Percentiles rank a stretch among this genome's conserved stretches.
phyloP scores from a whole-genome alignment of 2,113 vertebrate species.

The Megaleporinus macrocephalus region DNA sequence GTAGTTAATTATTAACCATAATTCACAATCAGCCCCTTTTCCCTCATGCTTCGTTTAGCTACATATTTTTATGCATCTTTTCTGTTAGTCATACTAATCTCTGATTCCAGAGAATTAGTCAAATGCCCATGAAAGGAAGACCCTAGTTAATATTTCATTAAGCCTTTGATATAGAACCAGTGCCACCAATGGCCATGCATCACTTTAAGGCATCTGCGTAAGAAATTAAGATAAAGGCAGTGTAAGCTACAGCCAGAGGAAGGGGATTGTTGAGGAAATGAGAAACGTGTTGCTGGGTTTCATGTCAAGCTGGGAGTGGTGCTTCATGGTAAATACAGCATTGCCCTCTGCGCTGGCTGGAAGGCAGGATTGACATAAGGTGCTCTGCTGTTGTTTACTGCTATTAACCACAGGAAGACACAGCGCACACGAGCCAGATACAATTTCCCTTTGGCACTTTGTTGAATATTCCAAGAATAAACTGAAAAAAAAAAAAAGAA shows the following conservation, averaged over 20 bases:
- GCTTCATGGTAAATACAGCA: constrained; percentile 4
- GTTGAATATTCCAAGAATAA: background rate
- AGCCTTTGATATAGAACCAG: constrained; percentile 43
- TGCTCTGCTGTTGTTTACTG: background rate
- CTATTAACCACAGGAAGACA: constrained; percentile 18
- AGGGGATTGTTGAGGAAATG: background rate
- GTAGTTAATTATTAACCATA: background rate
- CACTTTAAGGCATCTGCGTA: background rate
- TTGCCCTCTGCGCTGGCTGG: background rate
- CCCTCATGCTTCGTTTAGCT: constrained; percentile 38
- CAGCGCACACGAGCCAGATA: background rate
- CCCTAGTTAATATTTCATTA: constrained; percentile 54
- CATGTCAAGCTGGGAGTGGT: background rate
- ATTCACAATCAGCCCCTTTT: constrained; percentile 26
- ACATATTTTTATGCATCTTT: constrained; percentile 42
- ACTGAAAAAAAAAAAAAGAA: background rate
- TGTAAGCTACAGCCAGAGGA: background rate
- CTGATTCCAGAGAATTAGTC: constrained; percentile 53
- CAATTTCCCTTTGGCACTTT: background rate
- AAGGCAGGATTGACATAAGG: constrained; percentile 6
- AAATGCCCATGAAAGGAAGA: background rate
- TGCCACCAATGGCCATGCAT: constrained; percentile 35
- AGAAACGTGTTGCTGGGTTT: background rate
- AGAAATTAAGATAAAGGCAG: background rate
- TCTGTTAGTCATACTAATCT: constrained; percentile 43